Evolutionary conservation across 2,888 invertebrate genomes (phyloP).

Genomic region (Hyalella azteca): DNA sequence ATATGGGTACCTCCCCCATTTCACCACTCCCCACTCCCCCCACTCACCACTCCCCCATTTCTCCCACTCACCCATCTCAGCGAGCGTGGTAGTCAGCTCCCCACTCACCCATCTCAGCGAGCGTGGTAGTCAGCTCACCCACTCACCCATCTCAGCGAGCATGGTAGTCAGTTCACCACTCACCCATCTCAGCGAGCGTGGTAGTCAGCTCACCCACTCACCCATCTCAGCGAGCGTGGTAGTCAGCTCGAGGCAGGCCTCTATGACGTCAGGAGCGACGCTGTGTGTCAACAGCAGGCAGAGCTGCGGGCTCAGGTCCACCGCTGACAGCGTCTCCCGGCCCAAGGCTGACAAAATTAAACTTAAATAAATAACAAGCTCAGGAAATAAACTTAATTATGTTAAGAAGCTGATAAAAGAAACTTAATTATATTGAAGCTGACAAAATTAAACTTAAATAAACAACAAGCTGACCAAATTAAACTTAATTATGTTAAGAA

Average conservation of each 20-base stretch:
- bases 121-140: not conserved
- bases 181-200: not conserved
- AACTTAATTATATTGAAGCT: too few species aligned
- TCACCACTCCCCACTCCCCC: too few species aligned
- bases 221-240: conserved; percentile 66
- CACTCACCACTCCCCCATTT: too few species aligned
- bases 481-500: too few species aligned
- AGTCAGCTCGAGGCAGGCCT: conserved; percentile 54
- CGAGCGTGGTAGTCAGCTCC: not conserved
- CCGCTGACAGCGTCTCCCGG: conserved; percentile 76
- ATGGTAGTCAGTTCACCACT: not conserved
- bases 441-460: too few species aligned
- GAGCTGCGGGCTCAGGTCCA: conserved; percentile 77
- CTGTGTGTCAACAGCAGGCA: conserved; percentile 76
- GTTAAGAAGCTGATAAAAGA: too few species aligned
- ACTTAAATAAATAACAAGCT: too few species aligned
- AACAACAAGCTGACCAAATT: too few species aligned
- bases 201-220: conserved; percentile 62
- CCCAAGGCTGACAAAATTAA: conserved; percentile 73
- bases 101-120: not conserved
- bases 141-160: not conserved
- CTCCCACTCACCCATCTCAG: too few species aligned
- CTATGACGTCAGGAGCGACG: conserved; percentile 63
- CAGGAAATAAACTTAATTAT: too few species aligned
- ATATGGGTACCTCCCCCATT: too few species aligned